Conservation (phyloP, 1,140 invertebrate genomes). For the Caenorhabditis briggsae region DNA sequence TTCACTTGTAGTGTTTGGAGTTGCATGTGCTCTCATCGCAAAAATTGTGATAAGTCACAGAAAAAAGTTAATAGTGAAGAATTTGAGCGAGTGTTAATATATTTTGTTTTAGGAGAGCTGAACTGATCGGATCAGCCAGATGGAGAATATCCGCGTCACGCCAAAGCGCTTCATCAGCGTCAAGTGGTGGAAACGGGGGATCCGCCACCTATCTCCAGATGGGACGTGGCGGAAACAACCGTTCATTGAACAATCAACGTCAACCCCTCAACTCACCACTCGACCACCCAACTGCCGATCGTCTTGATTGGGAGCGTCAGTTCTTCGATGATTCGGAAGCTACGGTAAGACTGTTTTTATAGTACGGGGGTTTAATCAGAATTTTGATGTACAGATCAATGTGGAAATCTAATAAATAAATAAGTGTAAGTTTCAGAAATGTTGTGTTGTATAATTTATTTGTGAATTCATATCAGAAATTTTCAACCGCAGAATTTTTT, state of each 20-base stretch:
- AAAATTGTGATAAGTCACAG: slow-evolving; percentile 56
- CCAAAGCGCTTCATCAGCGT: slow-evolving; percentile 29
- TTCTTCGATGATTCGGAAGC: slow-evolving; percentile 65
- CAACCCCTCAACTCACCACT: slow-evolving; percentile 42
- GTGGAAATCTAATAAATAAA: not conserved
- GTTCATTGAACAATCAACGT: slow-evolving; percentile 25
- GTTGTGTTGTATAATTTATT: not conserved
- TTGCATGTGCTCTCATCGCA: slow-evolving; percentile 49
- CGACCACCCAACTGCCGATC: slow-evolving; percentile 38
- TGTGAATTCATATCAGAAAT: not conserved
- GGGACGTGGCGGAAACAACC: slow-evolving; percentile 46
- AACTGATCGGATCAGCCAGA: slow-evolving; percentile 29
- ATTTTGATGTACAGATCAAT: not conserved
- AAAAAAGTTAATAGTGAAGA: slow-evolving; percentile 47
- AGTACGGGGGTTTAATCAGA: not conserved
- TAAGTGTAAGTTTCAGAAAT: slow-evolving; percentile 32
- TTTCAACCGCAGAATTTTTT: not conserved
- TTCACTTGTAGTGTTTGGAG: slow-evolving; percentile 49
- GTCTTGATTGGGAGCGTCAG: slow-evolving; percentile 63
- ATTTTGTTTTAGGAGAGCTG: not conserved
- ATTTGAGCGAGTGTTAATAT: not conserved
- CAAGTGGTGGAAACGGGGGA: slow-evolving; percentile 7
- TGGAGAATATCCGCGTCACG: slow-evolving; percentile 44
- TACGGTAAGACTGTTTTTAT: slow-evolving; percentile 31
- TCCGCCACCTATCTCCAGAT: slow-evolving; percentile 35